These are phyloP conservation scores for Melanaphis sacchari DNA, from an alignment of 1,140 invertebrate genomes.

Conservation along the genomic window DNA sequence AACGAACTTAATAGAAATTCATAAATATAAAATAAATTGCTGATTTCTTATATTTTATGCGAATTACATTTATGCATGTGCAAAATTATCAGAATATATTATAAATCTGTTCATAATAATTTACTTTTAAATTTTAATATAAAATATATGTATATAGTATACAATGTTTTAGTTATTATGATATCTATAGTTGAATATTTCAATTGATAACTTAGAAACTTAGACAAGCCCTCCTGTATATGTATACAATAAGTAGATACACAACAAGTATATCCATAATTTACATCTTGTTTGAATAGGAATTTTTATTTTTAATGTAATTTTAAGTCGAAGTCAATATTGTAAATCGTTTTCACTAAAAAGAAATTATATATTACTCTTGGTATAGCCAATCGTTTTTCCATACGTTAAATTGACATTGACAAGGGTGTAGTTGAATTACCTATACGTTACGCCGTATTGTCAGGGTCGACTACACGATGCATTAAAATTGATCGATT, in stretches of 20 bases:
- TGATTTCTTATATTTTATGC: not conserved
- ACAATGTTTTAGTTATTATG: not conserved
- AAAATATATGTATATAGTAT: not conserved
- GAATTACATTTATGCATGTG: not conserved
- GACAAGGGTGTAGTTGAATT: conserved; percentile 54
- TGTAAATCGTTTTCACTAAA: not conserved
- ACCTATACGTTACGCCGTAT: conserved; percentile 38
- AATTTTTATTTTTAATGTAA: not conserved
- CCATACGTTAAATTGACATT: conserved; percentile 38
- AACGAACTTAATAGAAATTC: too few relatives aligned
- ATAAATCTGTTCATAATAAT: not conserved
- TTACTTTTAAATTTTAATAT: not conserved
- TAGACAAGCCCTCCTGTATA: not conserved
- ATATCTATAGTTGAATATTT: not conserved
- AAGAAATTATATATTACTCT: not conserved
- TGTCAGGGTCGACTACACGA: not conserved
- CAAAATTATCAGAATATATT: not conserved
- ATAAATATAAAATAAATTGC: too few relatives aligned
- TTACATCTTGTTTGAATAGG: not conserved
- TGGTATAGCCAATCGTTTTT: conserved; percentile 8
- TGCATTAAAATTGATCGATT: conserved; percentile 48
- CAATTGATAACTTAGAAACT: not conserved
- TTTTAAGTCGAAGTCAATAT: not conserved
- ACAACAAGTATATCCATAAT: not conserved
- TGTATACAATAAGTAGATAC: not conserved